A percentile compares a stretch with the other conserved stretches of the same genome.
Evolutionary conservation across 2,888 invertebrate species (phyloP).

Genomic region (Brassicogethes aeneus): DNA sequence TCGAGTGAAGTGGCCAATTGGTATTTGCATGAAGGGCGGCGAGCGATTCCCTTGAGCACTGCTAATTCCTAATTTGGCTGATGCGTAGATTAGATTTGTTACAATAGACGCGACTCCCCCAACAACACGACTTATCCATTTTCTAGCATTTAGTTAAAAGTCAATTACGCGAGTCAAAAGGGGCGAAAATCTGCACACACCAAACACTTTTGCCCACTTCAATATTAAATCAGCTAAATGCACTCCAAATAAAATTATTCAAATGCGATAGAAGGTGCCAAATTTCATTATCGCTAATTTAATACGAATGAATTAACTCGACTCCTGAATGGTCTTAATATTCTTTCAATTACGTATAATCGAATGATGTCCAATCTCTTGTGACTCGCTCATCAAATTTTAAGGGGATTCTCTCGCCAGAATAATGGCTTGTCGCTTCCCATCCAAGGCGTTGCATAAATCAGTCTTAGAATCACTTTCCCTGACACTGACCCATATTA

Average conservation of each 20-base stretch:
- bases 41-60: conserved; percentile 28
- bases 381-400: background rate
- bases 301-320: background rate
- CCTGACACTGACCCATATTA: conserved; percentile 26
- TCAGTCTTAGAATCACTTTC: conserved; percentile 25
- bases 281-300: background rate
- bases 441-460: conserved; percentile 20
- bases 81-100: conserved; percentile 41
- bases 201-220: conserved; percentile 14
- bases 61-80: conserved; percentile 40
- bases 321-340: background rate
- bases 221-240: conserved; percentile 27
- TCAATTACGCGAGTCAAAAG: conserved; percentile 37
- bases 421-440: conserved; percentile 10
- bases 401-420: background rate
- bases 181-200: conserved; percentile 16
- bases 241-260: conserved; percentile 26
- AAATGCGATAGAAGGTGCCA: conserved; percentile 19
- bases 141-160: conserved; percentile 43
- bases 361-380: background rate
- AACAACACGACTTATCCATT: conserved; percentile 41
- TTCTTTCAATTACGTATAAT: background rate
- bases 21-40: conserved; percentile 34
- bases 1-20: conserved; percentile 39
- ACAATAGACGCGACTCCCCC: conserved; percentile 27